Evolutionary conservation across 2,888 invertebrate species (phyloP).

Genomic region (Achlya flavicornis): DNA sequence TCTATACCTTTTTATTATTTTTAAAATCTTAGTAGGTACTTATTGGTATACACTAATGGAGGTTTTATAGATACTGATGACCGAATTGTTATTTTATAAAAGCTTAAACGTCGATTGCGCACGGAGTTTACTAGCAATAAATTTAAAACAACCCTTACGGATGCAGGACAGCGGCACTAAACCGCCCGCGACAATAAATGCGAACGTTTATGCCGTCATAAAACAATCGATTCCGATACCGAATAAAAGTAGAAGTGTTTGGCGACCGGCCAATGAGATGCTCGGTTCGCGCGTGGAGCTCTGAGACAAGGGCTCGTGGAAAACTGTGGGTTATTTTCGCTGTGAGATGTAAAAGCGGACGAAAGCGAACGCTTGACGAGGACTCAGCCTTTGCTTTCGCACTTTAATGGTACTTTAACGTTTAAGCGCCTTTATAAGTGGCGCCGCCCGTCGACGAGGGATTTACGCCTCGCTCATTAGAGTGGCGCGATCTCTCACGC

Average conservation of each 20-base stretch:
- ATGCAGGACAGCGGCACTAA: slow-evolving; percentile 65
- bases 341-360: slow-evolving; percentile 68
- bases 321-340: slow-evolving; percentile 64
- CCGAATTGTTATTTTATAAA: slow-evolving; percentile 38
- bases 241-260: slow-evolving; percentile 72
- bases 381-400: slow-evolving; percentile 68
- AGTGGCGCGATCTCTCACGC: slow-evolving; percentile 30
- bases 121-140: slow-evolving; percentile 63
- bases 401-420: slow-evolving; percentile 65
- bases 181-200: slow-evolving; percentile 68
- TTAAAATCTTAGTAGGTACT: not conserved
- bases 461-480: slow-evolving; percentile 64
- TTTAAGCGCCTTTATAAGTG: slow-evolving; percentile 62
- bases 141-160: slow-evolving; percentile 63
- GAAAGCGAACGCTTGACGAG: slow-evolving; percentile 68
- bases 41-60: not conserved
- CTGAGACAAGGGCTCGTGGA: slow-evolving; percentile 56
- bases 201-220: slow-evolving; percentile 70
- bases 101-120: slow-evolving; percentile 51
- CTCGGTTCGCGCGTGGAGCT: slow-evolving; percentile 51
- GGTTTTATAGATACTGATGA: slow-evolving; percentile 35
- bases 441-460: slow-evolving; percentile 47
- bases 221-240: slow-evolving; percentile 74
- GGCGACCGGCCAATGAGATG: slow-evolving; percentile 73
- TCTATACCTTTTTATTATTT: not conserved